Conservation (phyloP, 1,140 invertebrate species). For the Stegodyphus mimosarum region DNA sequence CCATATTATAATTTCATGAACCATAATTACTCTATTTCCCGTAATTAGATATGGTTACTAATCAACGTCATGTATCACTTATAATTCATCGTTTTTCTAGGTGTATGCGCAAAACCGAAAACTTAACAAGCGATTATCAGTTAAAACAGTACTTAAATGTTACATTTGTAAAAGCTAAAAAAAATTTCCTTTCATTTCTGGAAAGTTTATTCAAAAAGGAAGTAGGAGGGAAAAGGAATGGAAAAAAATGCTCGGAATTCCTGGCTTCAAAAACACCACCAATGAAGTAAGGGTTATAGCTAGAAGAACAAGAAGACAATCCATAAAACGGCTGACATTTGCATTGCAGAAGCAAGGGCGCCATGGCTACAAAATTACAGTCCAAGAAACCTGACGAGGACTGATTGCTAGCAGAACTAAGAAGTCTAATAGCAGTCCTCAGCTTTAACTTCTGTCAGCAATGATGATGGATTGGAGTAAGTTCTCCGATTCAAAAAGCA, state of each 20-base stretch:
- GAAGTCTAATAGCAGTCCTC: conserved; percentile 55
- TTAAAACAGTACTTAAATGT: neutral
- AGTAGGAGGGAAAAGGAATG: neutral
- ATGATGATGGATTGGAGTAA: conserved; percentile 50
- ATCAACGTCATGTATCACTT: too few relatives aligned
- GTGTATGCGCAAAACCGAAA: too few relatives aligned
- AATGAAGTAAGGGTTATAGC: neutral
- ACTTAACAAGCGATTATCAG: neutral
- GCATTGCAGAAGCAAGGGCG: conserved; percentile 29
- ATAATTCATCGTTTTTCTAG: too few relatives aligned
- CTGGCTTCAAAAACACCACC: neutral
- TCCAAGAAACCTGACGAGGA: conserved; percentile 38
- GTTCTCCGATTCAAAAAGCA: conserved; percentile 41
- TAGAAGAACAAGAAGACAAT: conserved; percentile 37
- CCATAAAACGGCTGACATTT: conserved; percentile 48
- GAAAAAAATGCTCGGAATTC: conserved; percentile 4
- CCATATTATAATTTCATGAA: too few relatives aligned
- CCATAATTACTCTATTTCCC: too few relatives aligned
- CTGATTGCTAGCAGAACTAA: conserved; percentile 52
- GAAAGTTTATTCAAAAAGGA: neutral
- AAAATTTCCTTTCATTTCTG: neutral
- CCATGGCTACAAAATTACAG: conserved; percentile 50
- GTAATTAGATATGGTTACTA: too few relatives aligned
- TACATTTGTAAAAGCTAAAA: neutral
- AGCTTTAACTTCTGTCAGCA: conserved; percentile 57